Conservation (phyloP, 2,888 invertebrate genomes). For the Neoscelio sp. region DNA sequence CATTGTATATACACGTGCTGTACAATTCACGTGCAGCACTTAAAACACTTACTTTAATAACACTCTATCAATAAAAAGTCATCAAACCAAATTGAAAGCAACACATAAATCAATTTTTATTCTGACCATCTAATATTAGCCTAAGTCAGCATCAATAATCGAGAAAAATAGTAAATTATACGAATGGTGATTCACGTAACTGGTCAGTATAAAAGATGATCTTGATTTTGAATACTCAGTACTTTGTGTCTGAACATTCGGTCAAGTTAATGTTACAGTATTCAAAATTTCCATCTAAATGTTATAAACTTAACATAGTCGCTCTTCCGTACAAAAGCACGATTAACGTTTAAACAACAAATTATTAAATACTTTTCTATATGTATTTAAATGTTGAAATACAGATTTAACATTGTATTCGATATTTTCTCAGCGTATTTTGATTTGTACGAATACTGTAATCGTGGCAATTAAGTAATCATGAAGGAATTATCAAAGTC, state of each 20-base stretch:
- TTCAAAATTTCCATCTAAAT: not conserved
- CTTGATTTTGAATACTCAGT: constrained; percentile 69
- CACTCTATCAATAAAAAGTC: constrained; percentile 59
- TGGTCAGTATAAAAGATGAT: constrained; percentile 68
- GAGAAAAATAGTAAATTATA: constrained; percentile 66
- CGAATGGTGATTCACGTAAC: constrained; percentile 68
- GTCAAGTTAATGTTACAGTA: not conserved
- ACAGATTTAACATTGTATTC: no score
- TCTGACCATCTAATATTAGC: constrained; percentile 71
- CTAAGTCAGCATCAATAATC: constrained; percentile 75
- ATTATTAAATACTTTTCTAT: no score
- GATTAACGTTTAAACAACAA: no score
- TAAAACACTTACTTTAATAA: constrained; percentile 2
- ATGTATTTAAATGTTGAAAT: no score
- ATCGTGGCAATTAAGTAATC: not conserved
- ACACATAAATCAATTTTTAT: constrained; percentile 51
- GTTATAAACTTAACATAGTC: no score
- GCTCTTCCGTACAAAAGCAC: no score
- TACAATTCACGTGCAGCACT: no score
- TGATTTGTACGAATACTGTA: not conserved
- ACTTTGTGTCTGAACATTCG: not conserved
- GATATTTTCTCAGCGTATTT: no score
- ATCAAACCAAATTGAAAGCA: constrained; percentile 63
- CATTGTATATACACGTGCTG: no score
- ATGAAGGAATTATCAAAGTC: constrained; percentile 58